Evolutionary conservation across 2,797 vertebrate species (phyloP), one percentile per base, ranked within the genome.

Genomic region (Epinephelus malabaricus): DNA sequence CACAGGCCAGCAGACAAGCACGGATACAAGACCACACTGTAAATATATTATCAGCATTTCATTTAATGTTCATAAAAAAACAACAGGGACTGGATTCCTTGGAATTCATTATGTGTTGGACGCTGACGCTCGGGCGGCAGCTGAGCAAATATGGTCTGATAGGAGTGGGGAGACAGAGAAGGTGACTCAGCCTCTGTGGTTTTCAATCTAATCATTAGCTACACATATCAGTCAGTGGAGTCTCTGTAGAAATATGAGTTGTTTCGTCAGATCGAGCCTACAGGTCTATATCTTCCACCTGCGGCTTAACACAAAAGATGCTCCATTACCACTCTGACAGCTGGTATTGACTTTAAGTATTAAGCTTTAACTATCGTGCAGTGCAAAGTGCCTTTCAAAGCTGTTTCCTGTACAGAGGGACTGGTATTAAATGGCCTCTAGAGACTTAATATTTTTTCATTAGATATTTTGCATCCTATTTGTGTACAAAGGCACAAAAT

Each of bases 131-230:
- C 3, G 12, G 71, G 63, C 64, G 9, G 70, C 90, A 85, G 82
- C 89, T 92, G 86, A 88, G 88, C 79, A 90, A 91, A 91, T 62
- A 86, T 0, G 27, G 71, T 27, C 50, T 45, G 88, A 81, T 68
- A 73, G 78, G 72, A 75, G 81, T 85, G 61, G 60, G 45, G 65
- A 73, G 6, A 69, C 56, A 14, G 64, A 63, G 59, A 73, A 73
- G 75, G 84, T 91, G 90, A 91, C 90, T 91, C 84, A 88, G 80
- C 45, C 55, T 3, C 45, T 69, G 71, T 19, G 61, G 6, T 43
- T 78, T 84, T 83, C 59, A 55, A 8, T 72, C 78, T 70, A 49
- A 80, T 38, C 50, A 59, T 61, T 61, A 66, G 76, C 69, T 21
- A 21, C 59, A 1, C 46, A 27, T 23, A 18, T 53, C 70, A 49